Evolutionary conservation across 2,888 invertebrate species (phyloP), one percentile per base, ranked within the genome.

Genomic region (Unio pictorum): DNA sequence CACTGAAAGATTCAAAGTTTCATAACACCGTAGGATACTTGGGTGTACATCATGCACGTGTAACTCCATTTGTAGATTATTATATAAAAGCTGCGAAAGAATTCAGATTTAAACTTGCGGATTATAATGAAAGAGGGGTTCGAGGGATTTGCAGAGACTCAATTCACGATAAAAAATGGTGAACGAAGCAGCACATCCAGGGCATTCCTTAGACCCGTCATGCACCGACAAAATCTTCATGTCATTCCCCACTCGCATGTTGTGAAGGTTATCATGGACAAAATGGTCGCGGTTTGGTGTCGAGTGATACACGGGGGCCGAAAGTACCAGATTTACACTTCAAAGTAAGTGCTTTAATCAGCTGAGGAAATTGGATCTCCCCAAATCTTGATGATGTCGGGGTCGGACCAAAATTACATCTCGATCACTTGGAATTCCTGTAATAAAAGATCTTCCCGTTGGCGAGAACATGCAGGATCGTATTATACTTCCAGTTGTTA

Each of bases 1-100:
- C 76, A 45, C 74, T 78, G 60, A 75, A 74, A 55, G 68, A 75
- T 18, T 64, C 77, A 82, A 84, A 75, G 26, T 86, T 85, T 69
- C 88, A 88, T 76, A 82, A 82, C 11, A 75, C 66, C 56, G 79
- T 75, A 15, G 89, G 89, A 17, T 85, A 84, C 6, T 34, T 87
- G 69, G 75, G 75, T n/a, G 83, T 88, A 18, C 79, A 77, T 20
- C 75, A 82, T 54, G 80, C 81, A 34, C 68, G 66, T 18, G 71
- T 71, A 7, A 84, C 85, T 18, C 75, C 76, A 11, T 68, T 88
- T 5, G 76, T 78, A 4, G 78, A 85, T 45, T 75, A 80, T 23
- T 83, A 86, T 73, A 64, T 88, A 7, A 84, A 92, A 66, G 94
- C 94, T 61, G 92, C 93, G 17, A 86, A 91, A 83, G 92, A 93